Evolutionary conservation across 2,797 vertebrate genomes (phyloP), one percentile per base, ranked within the genome.

Genomic region (Hypotaenidia okinawae): DNA sequence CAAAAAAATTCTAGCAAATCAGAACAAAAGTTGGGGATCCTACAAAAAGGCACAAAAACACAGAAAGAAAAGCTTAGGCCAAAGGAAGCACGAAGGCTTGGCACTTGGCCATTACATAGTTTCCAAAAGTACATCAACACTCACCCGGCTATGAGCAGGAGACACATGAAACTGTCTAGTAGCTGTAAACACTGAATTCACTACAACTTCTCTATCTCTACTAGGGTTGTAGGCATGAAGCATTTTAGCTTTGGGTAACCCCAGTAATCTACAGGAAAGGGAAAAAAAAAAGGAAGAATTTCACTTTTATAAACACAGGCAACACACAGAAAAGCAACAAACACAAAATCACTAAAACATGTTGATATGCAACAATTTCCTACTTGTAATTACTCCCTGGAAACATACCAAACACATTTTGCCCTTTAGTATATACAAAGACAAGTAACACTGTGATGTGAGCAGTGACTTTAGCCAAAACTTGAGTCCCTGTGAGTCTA

Each of bases 81-180:
- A 97, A 96, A 91, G 73, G 90, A 96, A 97, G 96, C 96, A 97
- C 3, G 64, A 93, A 88, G 55, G 24, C 39, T 80, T 97, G 97
- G 97, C 97, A 62, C 39, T 28, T 27, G 3, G 93, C 97, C 97
- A 96, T 73, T 19, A 90, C 86, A 90, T 74, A 94, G 95, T 96
- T 97, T 97, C 96, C 96, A 95, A 69, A 95, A 95, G 94, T 37
- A 93, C 90, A 96, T 94, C 96, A 94, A 90, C 96, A 98, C 98
- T 99, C 96, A 99, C 99, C 98, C 98, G 98, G 98, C 98, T 99
- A 97, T 99, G 98, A 97, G 98, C 98, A 96, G 99, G 98, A 98
- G 99, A 99, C 98, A 99, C 98, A 97, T 99, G 99, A 98, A 99
- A 99, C 98, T 99, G 98, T 95, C 98, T 98, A 97, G 98, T 98